A percentile compares a stretch with the other conserved stretches of the same genome.
phyloP scores from a whole-genome alignment of 2,888 invertebrate genomes.

The Elysia crispata region DNA sequence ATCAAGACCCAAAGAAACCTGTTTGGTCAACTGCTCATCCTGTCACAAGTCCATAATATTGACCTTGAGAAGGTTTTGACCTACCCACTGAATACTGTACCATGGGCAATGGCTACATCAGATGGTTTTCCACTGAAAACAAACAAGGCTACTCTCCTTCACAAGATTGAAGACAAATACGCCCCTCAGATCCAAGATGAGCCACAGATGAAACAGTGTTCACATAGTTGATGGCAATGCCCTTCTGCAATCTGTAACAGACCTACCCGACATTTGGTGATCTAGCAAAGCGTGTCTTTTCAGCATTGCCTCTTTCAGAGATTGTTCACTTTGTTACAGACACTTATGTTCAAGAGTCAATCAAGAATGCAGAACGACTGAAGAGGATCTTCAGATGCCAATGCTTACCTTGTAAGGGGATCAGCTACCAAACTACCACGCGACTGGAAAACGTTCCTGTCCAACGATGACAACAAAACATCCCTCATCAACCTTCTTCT shows the following conservation, averaged over 20 bases:
- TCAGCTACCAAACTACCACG: not conserved
- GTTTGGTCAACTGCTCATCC: not conserved
- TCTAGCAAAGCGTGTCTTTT: not conserved
- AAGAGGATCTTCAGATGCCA: not conserved
- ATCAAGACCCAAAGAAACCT: not conserved
- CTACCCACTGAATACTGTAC: not conserved
- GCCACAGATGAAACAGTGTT: too few species aligned
- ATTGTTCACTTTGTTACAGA: not conserved
- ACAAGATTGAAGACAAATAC: not conserved
- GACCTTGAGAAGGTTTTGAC: not conserved
- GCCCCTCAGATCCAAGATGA: not conserved
- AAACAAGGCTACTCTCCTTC: not conserved
- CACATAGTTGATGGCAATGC: too few species aligned
- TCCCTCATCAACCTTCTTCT: too few species aligned
- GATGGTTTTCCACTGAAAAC: constrained; percentile 1
- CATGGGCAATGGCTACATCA: constrained; percentile 2
- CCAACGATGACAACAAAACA: too few species aligned
- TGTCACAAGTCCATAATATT: not conserved
- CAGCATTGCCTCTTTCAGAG: not conserved
- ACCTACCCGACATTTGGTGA: too few species aligned
- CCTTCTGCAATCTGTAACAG: too few species aligned
- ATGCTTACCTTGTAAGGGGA: not conserved
- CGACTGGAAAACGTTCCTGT: too few species aligned
- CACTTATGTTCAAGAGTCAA: not conserved
- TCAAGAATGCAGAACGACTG: not conserved